Evolutionary conservation across 92 coral and sea anemone genomes (phyloP), one percentile per base, ranked within the genome.

Genomic region (Parazoanthus atlanticus): DNA sequence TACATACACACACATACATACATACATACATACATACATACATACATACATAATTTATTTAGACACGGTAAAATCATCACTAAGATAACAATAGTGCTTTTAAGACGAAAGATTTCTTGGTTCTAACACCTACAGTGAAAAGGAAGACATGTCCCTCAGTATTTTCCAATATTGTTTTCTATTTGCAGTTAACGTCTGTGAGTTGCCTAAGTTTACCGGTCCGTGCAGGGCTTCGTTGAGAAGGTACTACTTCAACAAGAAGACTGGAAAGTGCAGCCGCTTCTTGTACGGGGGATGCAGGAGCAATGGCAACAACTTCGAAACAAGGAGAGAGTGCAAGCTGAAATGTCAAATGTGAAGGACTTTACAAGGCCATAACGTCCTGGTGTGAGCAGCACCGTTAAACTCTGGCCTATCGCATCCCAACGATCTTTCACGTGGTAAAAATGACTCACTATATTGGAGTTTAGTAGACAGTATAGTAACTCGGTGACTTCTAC

Each of bases 301-400:
- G 49, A 82, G 91, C 71, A 94, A 94, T 84, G 93, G 94, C 17
- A 94, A 94, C 88, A 94, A 93, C 88, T 94, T 94, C 81, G 49
- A 88, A 77, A 87, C 94, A 23, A 94, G 88, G 78, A 93, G 81
- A 64, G 93, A 92, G 79, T 94, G 98, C 76, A 95, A 94, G 80
- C 73, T 83, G 30, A 90, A 86, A 21, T 94, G 98, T 40, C 64
- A 89, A 81, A 81, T 77, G 76, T 82, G 81, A 81, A 56, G 7
- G 73, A 21, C 76, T 13, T 64, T 30, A 31, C 75, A 71, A 32
- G 78, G 41, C 41, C 78, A 74, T 31, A 70, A 43, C 74, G 26
- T 84, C 64, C 46, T 28, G 49, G 29, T 13, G 16, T 54, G 43
- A 26, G 25, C 36, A 84, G 29, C 5, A 25, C 15, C 25, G 6